Percentiles rank a stretch among this genome's conserved stretches.
Conservation (phyloP, 1,140 invertebrate species). For the Drosophila jambulina region DNA sequence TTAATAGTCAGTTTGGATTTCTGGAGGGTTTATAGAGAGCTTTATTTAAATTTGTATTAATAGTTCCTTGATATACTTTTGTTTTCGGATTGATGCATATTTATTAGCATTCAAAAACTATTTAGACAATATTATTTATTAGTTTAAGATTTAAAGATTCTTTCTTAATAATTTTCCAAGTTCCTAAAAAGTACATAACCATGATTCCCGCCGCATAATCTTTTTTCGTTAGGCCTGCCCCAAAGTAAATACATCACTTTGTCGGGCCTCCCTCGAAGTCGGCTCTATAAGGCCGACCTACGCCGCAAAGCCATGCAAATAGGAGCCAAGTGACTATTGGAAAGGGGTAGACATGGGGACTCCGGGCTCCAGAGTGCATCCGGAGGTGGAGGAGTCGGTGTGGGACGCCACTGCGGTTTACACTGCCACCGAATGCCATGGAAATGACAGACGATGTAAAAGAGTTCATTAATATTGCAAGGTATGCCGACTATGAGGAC, state of each 20-base stretch:
- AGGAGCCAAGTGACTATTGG: slow-evolving; percentile 43
- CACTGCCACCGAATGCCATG: slow-evolving; percentile 56
- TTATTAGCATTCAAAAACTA: background rate
- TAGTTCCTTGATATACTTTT: background rate
- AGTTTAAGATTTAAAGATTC: background rate
- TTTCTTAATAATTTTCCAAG: background rate
- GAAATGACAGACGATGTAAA: slow-evolving; percentile 80
- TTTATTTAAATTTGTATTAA: background rate
- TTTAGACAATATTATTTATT: background rate
- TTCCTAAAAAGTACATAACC: background rate
- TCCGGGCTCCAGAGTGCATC: background rate
- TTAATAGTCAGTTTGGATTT: background rate
- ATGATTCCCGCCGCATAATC: slow-evolving; percentile 31
- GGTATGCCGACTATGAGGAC: slow-evolving; percentile 61
- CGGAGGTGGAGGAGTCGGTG: background rate
- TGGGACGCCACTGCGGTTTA: slow-evolving; percentile 40
- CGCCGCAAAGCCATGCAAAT: slow-evolving; percentile 44
- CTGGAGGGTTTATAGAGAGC: background rate
- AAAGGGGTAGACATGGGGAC: slow-evolving; percentile 45
- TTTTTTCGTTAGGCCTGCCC: slow-evolving; percentile 15
- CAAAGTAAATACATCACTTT: slow-evolving; percentile 52
- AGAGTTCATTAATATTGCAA: slow-evolving; percentile 82
- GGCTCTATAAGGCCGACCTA: slow-evolving; percentile 37
- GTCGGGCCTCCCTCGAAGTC: slow-evolving; percentile 13
- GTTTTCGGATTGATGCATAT: background rate